Base-by-base conservation (phyloP, 35 echinoderm and acorn worm genomes). In the Holothuria glaberrima region DNA sequence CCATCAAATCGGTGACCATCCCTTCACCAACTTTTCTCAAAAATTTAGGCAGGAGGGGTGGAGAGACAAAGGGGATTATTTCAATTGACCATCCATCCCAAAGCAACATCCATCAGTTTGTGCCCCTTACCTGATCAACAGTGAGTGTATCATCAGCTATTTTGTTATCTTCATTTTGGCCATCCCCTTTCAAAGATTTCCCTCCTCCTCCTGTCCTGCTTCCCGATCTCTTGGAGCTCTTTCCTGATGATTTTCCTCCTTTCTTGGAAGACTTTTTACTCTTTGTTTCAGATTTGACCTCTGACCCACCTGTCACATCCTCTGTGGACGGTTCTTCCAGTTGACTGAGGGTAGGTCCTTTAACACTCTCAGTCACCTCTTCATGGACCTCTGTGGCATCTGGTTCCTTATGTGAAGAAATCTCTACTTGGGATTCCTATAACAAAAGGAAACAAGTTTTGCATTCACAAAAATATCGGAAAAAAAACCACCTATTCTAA, bases 231-330 rank as follows among this genome's bases (percentile, higher is more conserved):
- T 87, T 87, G 6, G 66, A 69, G 41, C 85, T 87, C 64, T 86
- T 86, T 45, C 83, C 83, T 34, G 83, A 63, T 9, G 83, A 86
- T 21, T 27, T 29, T 30, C 85, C 66, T 69, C 66, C 63, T 70
- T 69, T 87, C 64, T 87, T 87, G 34, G 85, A 87, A 50, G 85
- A 87, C 45, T 87, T 87, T 18, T 87, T 87, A 29, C 85, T 87
- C 33, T 87, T 87, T 20, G 30, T 29, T 34, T 87, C 85, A 36
- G 62, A 87, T 59, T 87, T 87, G 60, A 71, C 85, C 65, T 87
- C 85, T 71, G 85, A 87, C 31, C 32, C 32, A 25, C 59, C 41
- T 57, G 85, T 67, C 4, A 87, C 5, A 45, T 87, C 85, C 21
- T 87, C 85, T 17, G 41, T 3, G 9, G 61, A 34, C 62, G 41